These are phyloP conservation scores for Sphinx pinastri DNA, from an alignment of 2,888 invertebrate species.

Conservation along the genomic window DNA sequence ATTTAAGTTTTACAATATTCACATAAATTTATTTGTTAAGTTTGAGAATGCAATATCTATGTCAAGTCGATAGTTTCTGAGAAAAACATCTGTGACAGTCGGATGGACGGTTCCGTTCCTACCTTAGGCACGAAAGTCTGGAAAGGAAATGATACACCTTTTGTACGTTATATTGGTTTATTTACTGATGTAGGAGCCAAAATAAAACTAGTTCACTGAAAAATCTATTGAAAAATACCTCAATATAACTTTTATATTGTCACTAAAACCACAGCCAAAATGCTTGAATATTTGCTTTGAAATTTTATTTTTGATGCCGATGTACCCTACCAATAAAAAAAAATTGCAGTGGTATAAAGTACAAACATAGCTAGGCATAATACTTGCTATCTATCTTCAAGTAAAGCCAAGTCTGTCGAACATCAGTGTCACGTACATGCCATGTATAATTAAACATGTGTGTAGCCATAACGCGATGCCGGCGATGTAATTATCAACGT, in stretches of 20 bases:
- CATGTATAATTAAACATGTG: neutral
- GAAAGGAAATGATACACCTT: neutral
- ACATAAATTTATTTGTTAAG: too few relatives aligned
- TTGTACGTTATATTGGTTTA: neutral
- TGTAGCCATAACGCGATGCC: neutral
- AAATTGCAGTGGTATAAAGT: neutral
- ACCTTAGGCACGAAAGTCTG: neutral
- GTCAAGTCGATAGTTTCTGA: slow-evolving; percentile 11
- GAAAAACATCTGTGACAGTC: slow-evolving; percentile 14
- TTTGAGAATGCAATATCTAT: too few relatives aligned
- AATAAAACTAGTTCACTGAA: too few relatives aligned
- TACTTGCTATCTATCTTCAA: neutral
- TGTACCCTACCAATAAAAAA: too few relatives aligned
- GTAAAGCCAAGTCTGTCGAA: neutral
- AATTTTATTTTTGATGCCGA: too few relatives aligned
- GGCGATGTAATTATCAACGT: slow-evolving; percentile 12
- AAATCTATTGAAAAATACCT: too few relatives aligned
- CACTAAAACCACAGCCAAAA: too few relatives aligned
- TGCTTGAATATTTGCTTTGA: too few relatives aligned
- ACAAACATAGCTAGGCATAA: neutral
- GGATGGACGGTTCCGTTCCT: neutral
- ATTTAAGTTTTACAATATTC: too few relatives aligned
- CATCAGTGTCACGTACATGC: slow-evolving; percentile 5
- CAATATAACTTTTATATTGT: too few relatives aligned
- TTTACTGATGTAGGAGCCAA: neutral